These are phyloP conservation scores for Pempheris klunzingeri DNA, from an alignment of 2,797 vertebrate species.

Conservation along the genomic window DNA sequence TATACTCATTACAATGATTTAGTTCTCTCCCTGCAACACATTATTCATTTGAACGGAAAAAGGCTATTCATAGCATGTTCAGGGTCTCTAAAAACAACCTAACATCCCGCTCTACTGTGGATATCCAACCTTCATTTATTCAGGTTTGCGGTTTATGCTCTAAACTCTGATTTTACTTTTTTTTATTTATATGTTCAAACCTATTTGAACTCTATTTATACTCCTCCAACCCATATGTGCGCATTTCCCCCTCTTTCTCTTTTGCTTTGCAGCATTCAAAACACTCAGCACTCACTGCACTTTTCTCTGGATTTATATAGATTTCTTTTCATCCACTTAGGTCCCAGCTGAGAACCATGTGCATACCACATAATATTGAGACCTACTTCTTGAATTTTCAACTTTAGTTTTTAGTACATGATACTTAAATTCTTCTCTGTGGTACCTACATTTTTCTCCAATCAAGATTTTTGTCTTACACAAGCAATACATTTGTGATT, in stretches of 20 bases:
- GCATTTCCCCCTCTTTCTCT: conserved; percentile 5
- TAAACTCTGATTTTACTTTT: conserved; percentile 30
- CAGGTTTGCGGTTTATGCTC: conserved; percentile 8
- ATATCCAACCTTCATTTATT: neutral
- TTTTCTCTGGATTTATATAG: conserved; percentile 37
- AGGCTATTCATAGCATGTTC: conserved; percentile 48
- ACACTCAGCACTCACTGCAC: conserved; percentile 23
- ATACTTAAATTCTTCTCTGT: neutral
- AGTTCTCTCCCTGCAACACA: conserved; percentile 39
- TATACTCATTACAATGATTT: conserved; percentile 58
- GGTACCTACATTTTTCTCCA: neutral
- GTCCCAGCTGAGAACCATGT: conserved; percentile 51
- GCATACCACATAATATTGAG: conserved; percentile 37
- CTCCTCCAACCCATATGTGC: conserved; percentile 25
- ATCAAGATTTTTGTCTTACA: neutral
- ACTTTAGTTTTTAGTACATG: conserved; percentile 34
- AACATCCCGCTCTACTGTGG: conserved; percentile 21
- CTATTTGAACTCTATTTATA: conserved; percentile 28
- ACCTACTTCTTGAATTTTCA: conserved; percentile 44
- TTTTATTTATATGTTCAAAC: conserved; percentile 50
- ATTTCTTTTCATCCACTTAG: conserved; percentile 46
- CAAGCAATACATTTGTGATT: neutral
- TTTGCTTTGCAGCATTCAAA: conserved; percentile 20
- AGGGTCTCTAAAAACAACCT: conserved; percentile 35
- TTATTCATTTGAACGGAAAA: conserved; percentile 59